Conservation (phyloP, 2,888 invertebrate genomes). For the Eupithecia insigniata region DNA sequence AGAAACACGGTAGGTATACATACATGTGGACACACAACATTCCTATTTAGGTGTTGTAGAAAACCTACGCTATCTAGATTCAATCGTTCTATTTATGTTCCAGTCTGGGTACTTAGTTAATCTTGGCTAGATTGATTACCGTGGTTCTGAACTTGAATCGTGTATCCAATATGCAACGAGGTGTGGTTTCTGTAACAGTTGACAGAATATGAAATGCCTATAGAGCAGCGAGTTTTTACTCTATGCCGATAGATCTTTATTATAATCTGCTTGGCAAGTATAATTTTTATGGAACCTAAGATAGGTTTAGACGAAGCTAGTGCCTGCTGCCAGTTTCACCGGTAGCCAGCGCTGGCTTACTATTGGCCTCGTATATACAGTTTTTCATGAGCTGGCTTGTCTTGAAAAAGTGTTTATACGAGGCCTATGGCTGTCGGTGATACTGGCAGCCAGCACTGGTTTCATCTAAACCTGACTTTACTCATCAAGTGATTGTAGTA, state of each 20-base stretch:
- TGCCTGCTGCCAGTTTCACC: no score
- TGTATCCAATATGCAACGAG: slow-evolving; percentile 65
- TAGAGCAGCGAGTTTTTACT: no score
- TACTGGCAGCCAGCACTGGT: no score
- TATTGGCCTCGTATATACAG: no score
- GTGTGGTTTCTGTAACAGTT: slow-evolving; percentile 49
- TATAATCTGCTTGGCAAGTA: background rate
- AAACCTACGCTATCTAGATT: slow-evolving; percentile 9
- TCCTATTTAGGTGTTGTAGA: slow-evolving; percentile 49
- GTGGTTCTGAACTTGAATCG: slow-evolving; percentile 37
- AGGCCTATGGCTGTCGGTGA: no score
- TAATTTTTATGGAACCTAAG: background rate
- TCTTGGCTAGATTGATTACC: slow-evolving; percentile 54
- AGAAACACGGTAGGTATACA: slow-evolving; percentile 4
- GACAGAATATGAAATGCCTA: slow-evolving; percentile 18
- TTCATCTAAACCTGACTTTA: no score
- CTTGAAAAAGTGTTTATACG: no score
- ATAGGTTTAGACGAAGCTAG: no score
- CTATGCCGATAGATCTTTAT: slow-evolving; percentile 6
- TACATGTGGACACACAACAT: slow-evolving; percentile 20
- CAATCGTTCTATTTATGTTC: slow-evolving; percentile 57
- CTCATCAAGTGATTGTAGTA: background rate
- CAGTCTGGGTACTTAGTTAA: slow-evolving; percentile 44
- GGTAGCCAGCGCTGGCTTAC: no score
- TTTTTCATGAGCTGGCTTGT: no score